phyloP scores from a whole-genome alignment of 2,113 vertebrate species.

The Aleadryas rufinucha region DNA sequence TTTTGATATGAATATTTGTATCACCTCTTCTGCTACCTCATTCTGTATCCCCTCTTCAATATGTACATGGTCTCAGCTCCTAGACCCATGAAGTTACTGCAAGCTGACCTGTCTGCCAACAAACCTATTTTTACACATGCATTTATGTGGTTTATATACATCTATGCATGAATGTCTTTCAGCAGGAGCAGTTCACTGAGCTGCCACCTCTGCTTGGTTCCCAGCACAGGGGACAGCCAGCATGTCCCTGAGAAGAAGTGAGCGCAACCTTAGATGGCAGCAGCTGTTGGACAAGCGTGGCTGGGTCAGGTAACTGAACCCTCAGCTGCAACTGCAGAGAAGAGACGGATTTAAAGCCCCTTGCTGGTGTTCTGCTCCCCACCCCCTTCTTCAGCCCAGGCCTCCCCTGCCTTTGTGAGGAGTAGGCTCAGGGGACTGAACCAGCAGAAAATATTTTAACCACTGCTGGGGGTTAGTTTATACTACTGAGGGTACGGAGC shows the following conservation, averaged over 20 bases:
- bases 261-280: neutral
- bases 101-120: neutral
- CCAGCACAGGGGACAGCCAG: neutral
- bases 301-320: neutral
- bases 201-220: neutral
- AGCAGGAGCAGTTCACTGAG: neutral
- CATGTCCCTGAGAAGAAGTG: neutral
- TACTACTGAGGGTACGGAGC: neutral
- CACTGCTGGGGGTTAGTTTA: neutral
- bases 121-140: neutral
- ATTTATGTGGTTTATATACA: neutral
- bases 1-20: neutral
- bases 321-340: neutral
- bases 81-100: neutral
- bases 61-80: neutral
- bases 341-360: neutral
- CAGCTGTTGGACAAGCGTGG: neutral
- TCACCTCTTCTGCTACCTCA: neutral
- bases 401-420: neutral
- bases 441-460: neutral
- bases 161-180: neutral
- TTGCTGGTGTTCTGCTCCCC: neutral
- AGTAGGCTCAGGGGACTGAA: neutral
- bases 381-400: neutral
- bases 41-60: neutral